Base-by-base conservation (phyloP, 2,797 vertebrate species). In the Catamblyrhynchus diadema region DNA sequence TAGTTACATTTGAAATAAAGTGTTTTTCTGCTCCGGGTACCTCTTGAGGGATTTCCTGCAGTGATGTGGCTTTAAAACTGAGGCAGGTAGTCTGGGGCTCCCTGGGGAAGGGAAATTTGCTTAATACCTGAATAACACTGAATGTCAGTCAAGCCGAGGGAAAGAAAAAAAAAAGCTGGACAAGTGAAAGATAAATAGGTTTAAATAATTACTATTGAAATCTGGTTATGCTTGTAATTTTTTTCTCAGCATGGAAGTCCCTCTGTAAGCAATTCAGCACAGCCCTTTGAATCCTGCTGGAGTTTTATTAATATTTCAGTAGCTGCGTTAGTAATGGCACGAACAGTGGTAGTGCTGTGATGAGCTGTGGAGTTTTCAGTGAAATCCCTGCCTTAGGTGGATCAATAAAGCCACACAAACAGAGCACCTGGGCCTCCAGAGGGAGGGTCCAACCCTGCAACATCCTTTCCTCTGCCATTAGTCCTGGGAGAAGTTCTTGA, bases 191-290 rank as follows among this genome's bases (percentile, higher is more conserved):
- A 92, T 65, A 94, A 96, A 92, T 88, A 92, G 86, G 51, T 93
- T 95, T 93, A 88, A 95, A 92, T 89, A 94, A 95, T 94, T 83
- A 79, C 81, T 78, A 41, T 59, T 94, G 95, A 90, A 95, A 95
- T 74, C 61, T 4, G 3, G 78, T 88, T 94, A 78, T 51, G 78
- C 93, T 90, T 90, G 94, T 96, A 94, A 96, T 95, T 88, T 93
- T 93, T 95, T 92, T 96, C 95, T 80, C 95, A 96, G 96, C 92
- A 77, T 94, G 96, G 85, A 95, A 91, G 90, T 81, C 60, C 74
- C 87, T 83, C 92, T 84, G 66, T 60, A 95, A 86, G 92, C 83
- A 90, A 72, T 89, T 92, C 91, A 90, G 81, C 56, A 20, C 48
- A 94, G 39, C 45, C 54, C 56, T 95, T 95, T 96, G 94, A 86